Evolutionary conservation across 1,140 invertebrate genomes (phyloP).

Genomic region (Drosophila mayri): DNA sequence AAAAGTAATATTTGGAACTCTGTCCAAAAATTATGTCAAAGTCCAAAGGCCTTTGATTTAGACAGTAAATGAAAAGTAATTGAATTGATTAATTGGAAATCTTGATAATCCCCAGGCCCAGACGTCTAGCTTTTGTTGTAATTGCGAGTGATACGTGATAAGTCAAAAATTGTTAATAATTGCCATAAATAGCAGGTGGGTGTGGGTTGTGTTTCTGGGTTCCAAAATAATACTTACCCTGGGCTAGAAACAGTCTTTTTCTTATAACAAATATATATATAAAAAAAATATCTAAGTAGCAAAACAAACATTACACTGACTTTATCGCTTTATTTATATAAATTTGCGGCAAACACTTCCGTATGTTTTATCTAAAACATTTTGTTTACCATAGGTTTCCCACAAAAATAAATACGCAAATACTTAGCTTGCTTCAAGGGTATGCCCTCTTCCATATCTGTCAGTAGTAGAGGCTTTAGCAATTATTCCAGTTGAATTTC

Average conservation of each 20-base stretch:
- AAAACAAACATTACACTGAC: not conserved
- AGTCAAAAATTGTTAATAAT: conserved; percentile 13
- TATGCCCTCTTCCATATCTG: conserved; percentile 31
- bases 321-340: not conserved
- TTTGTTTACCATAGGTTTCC: conserved; percentile 12
- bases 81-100: conserved; percentile 31
- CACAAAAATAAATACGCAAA: not conserved
- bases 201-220: conserved; percentile 7
- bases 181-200: conserved; percentile 17
- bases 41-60: conserved; percentile 19
- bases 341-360: not conserved
- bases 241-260: not conserved
- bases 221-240: conserved; percentile 24
- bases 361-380: not conserved
- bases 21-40: conserved; percentile 3
- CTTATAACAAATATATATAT: too few species aligned
- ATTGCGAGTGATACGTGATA: conserved; percentile 18
- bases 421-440: conserved; percentile 6
- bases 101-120: conserved; percentile 36
- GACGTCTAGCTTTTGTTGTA: conserved; percentile 50
- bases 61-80: conserved; percentile 8
- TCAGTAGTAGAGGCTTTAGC: not conserved
- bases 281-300: not conserved
- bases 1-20: not conserved
- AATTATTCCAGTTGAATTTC: conserved; percentile 14